Base-by-base conservation (phyloP, 2,888 invertebrate species). In the Caprella mutica region DNA sequence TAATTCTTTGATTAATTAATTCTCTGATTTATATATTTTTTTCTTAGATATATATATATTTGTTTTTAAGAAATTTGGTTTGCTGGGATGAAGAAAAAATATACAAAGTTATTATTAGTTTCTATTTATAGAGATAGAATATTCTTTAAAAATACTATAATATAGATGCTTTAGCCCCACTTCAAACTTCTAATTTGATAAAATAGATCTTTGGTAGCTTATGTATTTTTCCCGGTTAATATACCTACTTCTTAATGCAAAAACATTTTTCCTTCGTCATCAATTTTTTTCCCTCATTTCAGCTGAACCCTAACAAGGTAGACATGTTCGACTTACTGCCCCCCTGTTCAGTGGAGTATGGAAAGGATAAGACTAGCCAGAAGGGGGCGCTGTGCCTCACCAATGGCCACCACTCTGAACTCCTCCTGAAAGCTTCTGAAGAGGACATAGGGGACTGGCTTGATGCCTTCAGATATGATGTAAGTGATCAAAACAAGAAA, bases 341-440 rank as follows among this genome's bases (percentile, higher is more conserved):
- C n/a, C n/a, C n/a, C n/a, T n/a, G n/a, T n/a, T n/a, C n/a, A n/a
- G n/a, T n/a, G n/a, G n/a, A n/a, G n/a, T n/a, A 23, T 17, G 61
- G 52, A 38, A 61, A 56, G 48, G 58, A 61, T 40, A 61, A 57
- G 19, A 58, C 55, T 42, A 44, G 58, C 21, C 52, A 52, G 21
- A 52, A 42, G 30, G 46, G 46, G 29, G 53, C 56, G 21, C 19
- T 64, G 1, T 61, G 58, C 9, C 30, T 64, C 2, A 46, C 55
- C 48, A 64, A 64, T 46, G 53, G 55, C 14, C 48, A 50, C 5
- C 55, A 56, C 21, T 58, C 58, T 3, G 64, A 64, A 27, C 35
- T 64, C 27, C 51, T 64, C 2, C 50, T 64, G 17, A 58, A 60
- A 50, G 58, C 57, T 43, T 55, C 58, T 24, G 60, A 58, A n/a